Evolutionary conservation across 2,888 invertebrate genomes (phyloP).

Genomic region (Tinea semifulvella): DNA sequence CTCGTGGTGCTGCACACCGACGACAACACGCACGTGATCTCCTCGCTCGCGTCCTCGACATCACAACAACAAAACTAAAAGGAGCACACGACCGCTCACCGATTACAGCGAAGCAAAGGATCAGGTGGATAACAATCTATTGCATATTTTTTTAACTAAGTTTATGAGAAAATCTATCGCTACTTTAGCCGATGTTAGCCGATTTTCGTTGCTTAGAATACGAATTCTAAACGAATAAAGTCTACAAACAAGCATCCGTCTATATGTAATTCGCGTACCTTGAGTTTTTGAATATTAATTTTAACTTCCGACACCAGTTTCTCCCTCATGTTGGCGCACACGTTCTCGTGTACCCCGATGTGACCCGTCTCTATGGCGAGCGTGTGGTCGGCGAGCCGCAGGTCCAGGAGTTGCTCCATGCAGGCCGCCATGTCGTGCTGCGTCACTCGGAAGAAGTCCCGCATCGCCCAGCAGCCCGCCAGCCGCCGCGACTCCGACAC

Average conservation of each 20-base stretch:
- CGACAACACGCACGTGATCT: conserved; percentile 77
- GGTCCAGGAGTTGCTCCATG: conserved; percentile 62
- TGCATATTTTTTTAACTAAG: too few relatives aligned
- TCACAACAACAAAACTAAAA: too few relatives aligned
- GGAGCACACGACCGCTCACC: too few relatives aligned
- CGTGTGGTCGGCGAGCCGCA: conserved; percentile 70
- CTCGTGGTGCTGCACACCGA: conserved; percentile 79
- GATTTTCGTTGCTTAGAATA: too few relatives aligned
- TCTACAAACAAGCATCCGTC: too few relatives aligned
- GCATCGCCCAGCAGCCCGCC: conserved; percentile 79
- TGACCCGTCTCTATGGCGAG: conserved; percentile 63
- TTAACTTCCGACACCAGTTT: conserved; percentile 83
- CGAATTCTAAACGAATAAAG: too few relatives aligned
- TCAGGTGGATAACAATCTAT: too few relatives aligned
- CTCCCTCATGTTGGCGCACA: conserved; percentile 81
- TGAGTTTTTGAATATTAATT: conserved; percentile 77
- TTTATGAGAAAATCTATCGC: too few relatives aligned
- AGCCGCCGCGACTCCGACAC: conserved; percentile 75
- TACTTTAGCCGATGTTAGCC: too few relatives aligned
- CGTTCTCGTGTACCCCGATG: conserved; percentile 79
- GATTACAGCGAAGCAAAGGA: too few relatives aligned
- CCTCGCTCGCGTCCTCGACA: conserved; percentile 76
- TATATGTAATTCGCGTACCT: too few relatives aligned
- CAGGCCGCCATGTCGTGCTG: conserved; percentile 72
- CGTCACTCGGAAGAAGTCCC: conserved; percentile 75